Conservation (phyloP, 2,888 invertebrate species). For the Leucoma salicis region DNA sequence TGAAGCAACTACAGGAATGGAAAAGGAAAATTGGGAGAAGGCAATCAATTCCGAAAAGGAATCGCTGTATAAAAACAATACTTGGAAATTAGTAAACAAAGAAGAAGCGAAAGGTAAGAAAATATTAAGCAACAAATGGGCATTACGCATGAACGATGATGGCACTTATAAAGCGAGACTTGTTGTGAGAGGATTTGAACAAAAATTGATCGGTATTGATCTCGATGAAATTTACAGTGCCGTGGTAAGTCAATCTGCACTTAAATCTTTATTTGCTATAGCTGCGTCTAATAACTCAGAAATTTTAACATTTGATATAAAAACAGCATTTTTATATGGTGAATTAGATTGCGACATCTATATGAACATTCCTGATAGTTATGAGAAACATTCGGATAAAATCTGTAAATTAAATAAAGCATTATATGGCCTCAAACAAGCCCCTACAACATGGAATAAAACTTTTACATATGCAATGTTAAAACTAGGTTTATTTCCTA, state of each 20-base stretch:
- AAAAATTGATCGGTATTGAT: too few species aligned
- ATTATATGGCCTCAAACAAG: slow-evolving; percentile 5
- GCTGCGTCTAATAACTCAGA: too few species aligned
- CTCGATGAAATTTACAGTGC: not conserved
- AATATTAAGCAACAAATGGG: slow-evolving; percentile 1
- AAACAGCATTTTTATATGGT: too few species aligned
- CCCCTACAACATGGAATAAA: slow-evolving; percentile 4
- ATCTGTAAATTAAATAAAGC: slow-evolving; percentile 2
- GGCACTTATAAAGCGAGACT: too few species aligned
- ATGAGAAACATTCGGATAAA: not conserved
- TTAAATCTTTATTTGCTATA: too few species aligned
- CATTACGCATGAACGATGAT: not conserved
- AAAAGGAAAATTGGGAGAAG: not conserved
- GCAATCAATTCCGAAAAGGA: not conserved
- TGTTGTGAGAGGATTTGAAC: not conserved
- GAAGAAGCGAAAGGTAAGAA: not conserved
- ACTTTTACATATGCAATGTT: slow-evolving; percentile 1
- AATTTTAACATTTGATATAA: too few species aligned
- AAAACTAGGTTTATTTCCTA: too few species aligned
- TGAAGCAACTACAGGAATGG: not conserved
- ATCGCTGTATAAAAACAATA: not conserved
- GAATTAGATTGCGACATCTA: too few species aligned
- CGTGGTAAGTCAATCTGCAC: not conserved
- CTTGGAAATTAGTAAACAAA: not conserved
- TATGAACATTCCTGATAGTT: too few species aligned